Conservation (phyloP, 2,888 invertebrate species). For the Orthonevra nobilis region DNA sequence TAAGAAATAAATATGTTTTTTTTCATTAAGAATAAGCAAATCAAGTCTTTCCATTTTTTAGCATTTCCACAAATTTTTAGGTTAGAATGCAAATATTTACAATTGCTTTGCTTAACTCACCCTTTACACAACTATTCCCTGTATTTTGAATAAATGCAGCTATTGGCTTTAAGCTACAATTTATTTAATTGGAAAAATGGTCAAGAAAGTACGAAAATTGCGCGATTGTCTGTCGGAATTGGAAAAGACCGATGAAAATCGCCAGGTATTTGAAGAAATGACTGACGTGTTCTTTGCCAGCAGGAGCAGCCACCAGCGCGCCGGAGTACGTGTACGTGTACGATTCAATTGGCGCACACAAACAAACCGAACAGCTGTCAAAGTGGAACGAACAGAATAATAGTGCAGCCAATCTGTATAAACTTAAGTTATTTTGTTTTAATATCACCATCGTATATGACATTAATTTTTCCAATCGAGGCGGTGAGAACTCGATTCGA, state of each 20-base stretch:
- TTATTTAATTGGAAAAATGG: conserved; percentile 24
- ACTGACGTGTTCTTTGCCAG: conserved; percentile 61
- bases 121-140: neutral
- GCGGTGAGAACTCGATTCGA: too few relatives aligned
- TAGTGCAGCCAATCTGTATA: too few relatives aligned
- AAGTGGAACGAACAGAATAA: conserved; percentile 25
- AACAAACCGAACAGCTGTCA: conserved; percentile 35
- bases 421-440: too few relatives aligned
- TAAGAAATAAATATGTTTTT: conserved; percentile 4
- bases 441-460: too few relatives aligned
- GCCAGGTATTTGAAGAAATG: conserved; percentile 44
- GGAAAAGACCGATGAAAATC: conserved; percentile 34
- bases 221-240: neutral
- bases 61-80: too few relatives aligned
- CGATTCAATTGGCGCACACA: conserved; percentile 4
- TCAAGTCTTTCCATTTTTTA: neutral
- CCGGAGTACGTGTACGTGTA: conserved; percentile 58
- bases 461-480: too few relatives aligned
- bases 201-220: neutral
- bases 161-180: neutral
- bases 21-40: conserved; percentile 3
- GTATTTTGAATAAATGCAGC: neutral
- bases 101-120: conserved; percentile 11
- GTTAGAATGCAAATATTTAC: conserved; percentile 34
- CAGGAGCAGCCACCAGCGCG: conserved; percentile 11